Evolutionary conservation across 2,888 invertebrate species (phyloP).

Genomic region (Pharmacophagus antenor): DNA sequence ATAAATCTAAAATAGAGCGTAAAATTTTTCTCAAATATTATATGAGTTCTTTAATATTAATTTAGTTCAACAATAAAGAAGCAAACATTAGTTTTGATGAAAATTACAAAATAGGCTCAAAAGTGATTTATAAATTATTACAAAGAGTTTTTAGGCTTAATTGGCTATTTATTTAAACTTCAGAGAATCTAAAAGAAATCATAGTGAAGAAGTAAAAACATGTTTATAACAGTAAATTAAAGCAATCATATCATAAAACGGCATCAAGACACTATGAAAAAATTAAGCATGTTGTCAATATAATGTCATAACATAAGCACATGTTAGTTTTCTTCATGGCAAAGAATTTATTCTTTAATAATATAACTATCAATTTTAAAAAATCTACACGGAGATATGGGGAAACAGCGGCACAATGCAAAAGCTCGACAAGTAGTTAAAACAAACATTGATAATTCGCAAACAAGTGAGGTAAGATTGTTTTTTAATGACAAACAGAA

Average conservation of each 20-base stretch:
- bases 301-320: slow-evolving; percentile 60
- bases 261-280: too few species aligned
- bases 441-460: slow-evolving; percentile 85
- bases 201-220: not conserved
- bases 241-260: not conserved
- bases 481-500: not conserved
- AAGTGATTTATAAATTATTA: too few species aligned
- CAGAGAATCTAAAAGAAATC: not conserved
- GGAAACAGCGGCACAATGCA: slow-evolving; percentile 87
- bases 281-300: too few species aligned
- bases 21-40: too few species aligned
- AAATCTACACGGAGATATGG: slow-evolving; percentile 71
- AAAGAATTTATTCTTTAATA: not conserved
- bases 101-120: too few species aligned
- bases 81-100: too few species aligned
- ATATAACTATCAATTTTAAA: not conserved
- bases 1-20: too few species aligned
- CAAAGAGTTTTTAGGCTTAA: too few species aligned
- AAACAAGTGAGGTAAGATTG: slow-evolving; percentile 83
- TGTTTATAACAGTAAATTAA: not conserved
- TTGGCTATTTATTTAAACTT: too few species aligned
- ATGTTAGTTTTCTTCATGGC: too few species aligned
- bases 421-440: slow-evolving; percentile 86
- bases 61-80: too few species aligned
- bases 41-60: too few species aligned